These are phyloP conservation scores for Eupristina koningsbergeri DNA, from an alignment of 1,140 invertebrate genomes.

Conservation along the genomic window DNA sequence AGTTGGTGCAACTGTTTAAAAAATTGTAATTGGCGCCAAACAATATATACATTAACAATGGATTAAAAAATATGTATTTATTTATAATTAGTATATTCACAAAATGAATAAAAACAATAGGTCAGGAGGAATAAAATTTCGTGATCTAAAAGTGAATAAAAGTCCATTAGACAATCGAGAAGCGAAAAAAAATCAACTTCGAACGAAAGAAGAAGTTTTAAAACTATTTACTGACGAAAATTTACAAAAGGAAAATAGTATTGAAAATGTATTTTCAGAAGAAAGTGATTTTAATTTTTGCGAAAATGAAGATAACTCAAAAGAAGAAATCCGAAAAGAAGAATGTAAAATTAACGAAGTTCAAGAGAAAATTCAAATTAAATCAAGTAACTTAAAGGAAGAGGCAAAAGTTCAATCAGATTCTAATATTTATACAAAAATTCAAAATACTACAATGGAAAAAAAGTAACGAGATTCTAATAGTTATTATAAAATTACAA, in stretches of 20 bases:
- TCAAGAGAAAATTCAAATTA: background rate
- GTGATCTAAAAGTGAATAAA: constrained; percentile 39
- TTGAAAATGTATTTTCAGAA: background rate
- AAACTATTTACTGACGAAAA: constrained; percentile 40
- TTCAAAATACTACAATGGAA: background rate
- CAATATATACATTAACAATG: background rate
- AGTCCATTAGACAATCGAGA: background rate
- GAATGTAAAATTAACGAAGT: background rate
- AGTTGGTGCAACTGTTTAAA: background rate
- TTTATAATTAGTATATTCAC: too few species aligned
- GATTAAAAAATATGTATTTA: background rate
- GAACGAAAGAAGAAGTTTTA: constrained; percentile 41
- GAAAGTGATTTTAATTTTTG: background rate
- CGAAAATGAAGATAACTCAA: background rate
- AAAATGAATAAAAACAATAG: constrained; percentile 43
- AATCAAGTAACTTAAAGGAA: background rate
- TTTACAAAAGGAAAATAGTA: constrained; percentile 13
- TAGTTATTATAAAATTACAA: background rate
- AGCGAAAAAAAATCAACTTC: constrained; percentile 1
- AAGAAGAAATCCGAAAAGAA: background rate
- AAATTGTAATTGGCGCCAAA: constrained; percentile 27
- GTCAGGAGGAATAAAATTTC: constrained; percentile 42
- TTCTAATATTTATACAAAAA: background rate
- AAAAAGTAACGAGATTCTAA: constrained; percentile 35
- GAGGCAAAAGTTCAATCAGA: constrained; percentile 20